Conservation (phyloP, 2,113 vertebrate genomes). For the Puffinus mauretanicus region DNA sequence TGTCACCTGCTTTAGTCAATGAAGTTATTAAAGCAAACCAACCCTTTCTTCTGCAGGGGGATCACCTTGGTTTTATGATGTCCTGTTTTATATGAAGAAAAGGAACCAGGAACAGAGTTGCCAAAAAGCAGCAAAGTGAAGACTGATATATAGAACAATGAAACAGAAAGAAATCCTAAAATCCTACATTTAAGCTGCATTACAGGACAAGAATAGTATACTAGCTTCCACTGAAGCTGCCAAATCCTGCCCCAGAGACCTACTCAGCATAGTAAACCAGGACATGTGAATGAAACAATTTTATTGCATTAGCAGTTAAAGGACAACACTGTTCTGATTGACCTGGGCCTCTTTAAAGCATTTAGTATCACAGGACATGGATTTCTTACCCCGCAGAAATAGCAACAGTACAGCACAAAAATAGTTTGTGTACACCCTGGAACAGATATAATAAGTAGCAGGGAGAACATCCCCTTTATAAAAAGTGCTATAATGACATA, state of each 20-base stretch:
- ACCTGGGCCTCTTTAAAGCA: not conserved
- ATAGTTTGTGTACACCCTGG: not conserved
- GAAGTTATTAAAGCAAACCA: constrained; percentile 39
- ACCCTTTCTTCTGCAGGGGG: not conserved
- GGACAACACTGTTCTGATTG: not conserved
- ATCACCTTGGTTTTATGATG: constrained; percentile 22
- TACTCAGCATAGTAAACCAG: not conserved
- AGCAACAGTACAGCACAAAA: not conserved
- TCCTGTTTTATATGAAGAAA: constrained; percentile 27
- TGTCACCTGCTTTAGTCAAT: constrained; percentile 31
- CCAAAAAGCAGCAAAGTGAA: constrained; percentile 39
- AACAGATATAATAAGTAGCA: not conserved
- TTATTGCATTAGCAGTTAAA: not conserved
- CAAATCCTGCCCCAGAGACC: not conserved
- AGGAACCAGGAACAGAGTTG: constrained; percentile 22
- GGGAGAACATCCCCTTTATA: not conserved
- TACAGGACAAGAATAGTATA: not conserved
- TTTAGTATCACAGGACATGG: not conserved
- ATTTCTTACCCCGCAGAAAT: not conserved
- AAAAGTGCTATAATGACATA: not conserved
- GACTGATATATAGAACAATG: not conserved
- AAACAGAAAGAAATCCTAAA: not conserved
- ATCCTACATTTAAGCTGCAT: not conserved
- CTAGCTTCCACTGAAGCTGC: not conserved
- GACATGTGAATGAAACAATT: not conserved